Conservation (phyloP, 2,797 vertebrate species). For the Antrozous pallidus region DNA sequence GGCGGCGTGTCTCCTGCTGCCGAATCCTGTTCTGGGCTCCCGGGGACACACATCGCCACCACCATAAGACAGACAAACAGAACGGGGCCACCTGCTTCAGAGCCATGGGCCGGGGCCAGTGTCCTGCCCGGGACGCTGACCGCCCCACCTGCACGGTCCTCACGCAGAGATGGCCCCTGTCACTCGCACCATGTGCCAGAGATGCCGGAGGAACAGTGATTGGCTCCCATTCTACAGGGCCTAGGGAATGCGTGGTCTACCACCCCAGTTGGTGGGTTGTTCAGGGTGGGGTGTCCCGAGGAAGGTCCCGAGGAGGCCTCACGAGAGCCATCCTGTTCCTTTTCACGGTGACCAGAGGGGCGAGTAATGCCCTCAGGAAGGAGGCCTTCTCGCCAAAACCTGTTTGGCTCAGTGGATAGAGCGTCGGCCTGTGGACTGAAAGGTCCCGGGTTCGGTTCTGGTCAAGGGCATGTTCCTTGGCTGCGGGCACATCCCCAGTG, state of each 20-base stretch:
- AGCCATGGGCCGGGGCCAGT: not conserved
- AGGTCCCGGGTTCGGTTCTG: too few relatives aligned
- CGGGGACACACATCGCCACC: too few relatives aligned
- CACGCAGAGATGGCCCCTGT: rapidly evolving
- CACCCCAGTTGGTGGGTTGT: rapidly evolving
- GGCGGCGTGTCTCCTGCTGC: not conserved
- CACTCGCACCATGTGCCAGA: rapidly evolving
- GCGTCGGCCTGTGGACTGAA: too few relatives aligned
- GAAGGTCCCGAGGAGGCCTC: too few relatives aligned
- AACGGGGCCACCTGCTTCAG: not conserved
- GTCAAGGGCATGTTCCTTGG: too few relatives aligned
- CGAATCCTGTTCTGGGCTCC: not conserved
- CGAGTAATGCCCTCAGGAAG: rapidly evolving
- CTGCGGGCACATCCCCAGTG: too few relatives aligned
- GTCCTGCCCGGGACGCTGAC: rapidly evolving
- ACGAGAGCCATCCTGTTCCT: not conserved
- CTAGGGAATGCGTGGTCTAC: rapidly evolving
- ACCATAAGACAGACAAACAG: not conserved
- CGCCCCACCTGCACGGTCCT: rapidly evolving
- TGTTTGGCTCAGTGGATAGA: too few relatives aligned
- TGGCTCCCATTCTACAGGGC: not conserved
- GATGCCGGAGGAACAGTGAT: not conserved
- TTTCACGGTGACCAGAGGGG: not conserved
- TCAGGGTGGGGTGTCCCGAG: rapidly evolving
- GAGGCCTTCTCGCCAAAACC: too few relatives aligned